Conservation (phyloP, 92 coral and sea anemone genomes). For the Zoanthus gigantus region DNA sequence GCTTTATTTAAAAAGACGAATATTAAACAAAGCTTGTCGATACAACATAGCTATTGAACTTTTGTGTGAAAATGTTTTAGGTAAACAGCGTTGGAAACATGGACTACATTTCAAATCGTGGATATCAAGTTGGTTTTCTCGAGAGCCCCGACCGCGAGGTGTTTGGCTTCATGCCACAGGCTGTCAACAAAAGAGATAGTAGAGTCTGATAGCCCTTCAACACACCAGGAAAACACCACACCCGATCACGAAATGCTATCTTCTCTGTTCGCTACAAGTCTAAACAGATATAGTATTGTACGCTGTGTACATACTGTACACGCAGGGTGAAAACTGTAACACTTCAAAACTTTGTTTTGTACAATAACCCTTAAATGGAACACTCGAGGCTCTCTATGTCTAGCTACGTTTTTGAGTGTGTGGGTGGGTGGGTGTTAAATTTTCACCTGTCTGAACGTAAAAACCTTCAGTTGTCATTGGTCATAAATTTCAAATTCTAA, state of each 20-base stretch:
- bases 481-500: background rate
- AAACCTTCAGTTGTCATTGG: background rate
- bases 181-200: conserved; percentile 87
- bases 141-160: conserved; percentile 69
- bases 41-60: conserved; percentile 91
- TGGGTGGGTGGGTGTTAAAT: background rate
- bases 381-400: conserved; percentile 27
- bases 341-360: conserved; percentile 39
- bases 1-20: conserved; percentile 93
- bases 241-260: conserved; percentile 83
- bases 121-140: conserved; percentile 75
- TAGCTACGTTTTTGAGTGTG: conserved; percentile 10
- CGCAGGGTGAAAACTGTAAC: conserved; percentile 18
- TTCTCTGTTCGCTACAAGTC: conserved; percentile 1
- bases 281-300: conserved; percentile 18
- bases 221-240: conserved; percentile 74
- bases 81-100: conserved; percentile 65
- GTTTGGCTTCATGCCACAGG: conserved; percentile 82
- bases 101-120: conserved; percentile 68
- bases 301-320: conserved; percentile 43
- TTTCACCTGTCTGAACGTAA: conserved; percentile 3
- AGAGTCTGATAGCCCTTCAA: conserved; percentile 71
- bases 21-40: conserved; percentile 84
- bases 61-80: conserved; percentile 81
- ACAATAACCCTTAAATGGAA: conserved; percentile 1